Evolutionary conservation across 2,113 vertebrate genomes (phyloP).

Genomic region (Coracopsis vasa): DNA sequence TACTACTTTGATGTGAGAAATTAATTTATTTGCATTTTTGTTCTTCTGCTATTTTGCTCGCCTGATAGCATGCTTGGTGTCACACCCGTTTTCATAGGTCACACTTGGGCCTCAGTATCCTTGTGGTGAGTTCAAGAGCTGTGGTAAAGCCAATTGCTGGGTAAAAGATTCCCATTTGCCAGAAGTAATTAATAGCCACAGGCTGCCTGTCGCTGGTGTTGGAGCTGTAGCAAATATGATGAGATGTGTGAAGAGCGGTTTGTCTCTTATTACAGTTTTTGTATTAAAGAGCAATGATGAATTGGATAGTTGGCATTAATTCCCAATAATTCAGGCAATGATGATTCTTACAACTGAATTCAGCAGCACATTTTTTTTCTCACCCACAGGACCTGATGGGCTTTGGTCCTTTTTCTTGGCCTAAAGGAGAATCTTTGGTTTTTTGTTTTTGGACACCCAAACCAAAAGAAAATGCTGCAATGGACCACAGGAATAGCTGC

Average conservation of each 20-base stretch:
- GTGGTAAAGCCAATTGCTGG: background rate
- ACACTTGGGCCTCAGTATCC: background rate
- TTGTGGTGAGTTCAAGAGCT: background rate
- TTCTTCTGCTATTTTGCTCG: background rate
- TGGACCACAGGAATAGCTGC: background rate
- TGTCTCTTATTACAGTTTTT: background rate
- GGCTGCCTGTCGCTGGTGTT: background rate
- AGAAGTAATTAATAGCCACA: background rate
- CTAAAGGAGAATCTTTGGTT: background rate
- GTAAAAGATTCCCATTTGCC: background rate
- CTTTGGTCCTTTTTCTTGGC: background rate
- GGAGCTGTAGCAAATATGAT: background rate
- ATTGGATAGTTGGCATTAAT: background rate
- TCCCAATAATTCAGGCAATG: background rate
- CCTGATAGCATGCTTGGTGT: background rate
- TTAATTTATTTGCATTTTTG: slow-evolving; percentile 48
- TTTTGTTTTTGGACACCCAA: background rate
- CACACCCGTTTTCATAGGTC: background rate
- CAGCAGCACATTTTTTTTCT: background rate
- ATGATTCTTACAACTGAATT: background rate
- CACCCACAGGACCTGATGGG: background rate
- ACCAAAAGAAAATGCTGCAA: background rate
- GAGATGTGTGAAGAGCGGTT: background rate
- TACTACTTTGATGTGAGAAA: slow-evolving; percentile 45
- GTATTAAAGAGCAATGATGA: background rate